Conservation (phyloP, 2,888 invertebrate genomes). For the Drosophila infuscata region DNA sequence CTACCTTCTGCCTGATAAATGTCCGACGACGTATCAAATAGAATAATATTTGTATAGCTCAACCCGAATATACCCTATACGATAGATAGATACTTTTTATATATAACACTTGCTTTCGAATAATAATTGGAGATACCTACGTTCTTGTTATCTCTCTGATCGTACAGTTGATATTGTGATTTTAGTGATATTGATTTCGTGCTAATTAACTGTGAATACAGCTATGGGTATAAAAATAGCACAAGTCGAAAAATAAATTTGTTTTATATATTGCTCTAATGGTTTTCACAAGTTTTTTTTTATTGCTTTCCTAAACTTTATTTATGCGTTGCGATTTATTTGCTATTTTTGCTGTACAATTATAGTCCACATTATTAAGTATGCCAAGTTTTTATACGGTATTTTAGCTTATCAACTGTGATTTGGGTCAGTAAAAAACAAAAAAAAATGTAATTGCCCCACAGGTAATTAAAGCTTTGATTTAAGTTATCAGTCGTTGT, state of each 20-base stretch:
- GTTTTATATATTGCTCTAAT: background rate
- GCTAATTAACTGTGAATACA: background rate
- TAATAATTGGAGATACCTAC: background rate
- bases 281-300: background rate
- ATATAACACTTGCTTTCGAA: background rate
- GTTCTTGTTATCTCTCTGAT: background rate
- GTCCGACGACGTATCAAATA: background rate
- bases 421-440: constrained; percentile 1
- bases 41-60: background rate
- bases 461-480: constrained; percentile 1
- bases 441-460: background rate
- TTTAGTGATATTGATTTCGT: background rate
- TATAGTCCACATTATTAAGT: background rate
- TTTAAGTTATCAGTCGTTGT: constrained; percentile 10
- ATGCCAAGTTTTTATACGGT: background rate
- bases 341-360: background rate
- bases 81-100: background rate
- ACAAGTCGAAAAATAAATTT: background rate
- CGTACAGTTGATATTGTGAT: background rate
- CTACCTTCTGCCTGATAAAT: constrained; percentile 20
- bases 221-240: background rate
- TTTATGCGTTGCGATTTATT: background rate
- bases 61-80: constrained; percentile 8
- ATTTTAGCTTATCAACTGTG: constrained; percentile 20
- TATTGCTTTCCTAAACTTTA: background rate